These are phyloP conservation scores for Heliornis fulica DNA, from an alignment of 2,113 vertebrate genomes.

Conservation along the genomic window DNA sequence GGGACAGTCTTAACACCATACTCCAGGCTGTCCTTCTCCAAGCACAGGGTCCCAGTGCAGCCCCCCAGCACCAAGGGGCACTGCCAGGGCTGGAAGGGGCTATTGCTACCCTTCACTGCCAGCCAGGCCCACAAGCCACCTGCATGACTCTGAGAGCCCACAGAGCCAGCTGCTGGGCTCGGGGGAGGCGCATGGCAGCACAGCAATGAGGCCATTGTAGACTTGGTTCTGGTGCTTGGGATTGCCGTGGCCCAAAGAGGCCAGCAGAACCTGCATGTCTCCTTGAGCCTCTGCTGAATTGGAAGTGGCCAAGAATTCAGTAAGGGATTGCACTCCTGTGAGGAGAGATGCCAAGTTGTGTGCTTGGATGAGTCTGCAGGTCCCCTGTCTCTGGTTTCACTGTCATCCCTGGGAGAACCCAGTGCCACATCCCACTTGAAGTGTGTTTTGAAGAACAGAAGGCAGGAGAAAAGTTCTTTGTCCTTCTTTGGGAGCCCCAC, in stretches of 20 bases:
- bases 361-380: background rate
- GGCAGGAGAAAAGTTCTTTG: background rate
- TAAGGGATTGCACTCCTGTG: conserved; percentile 75
- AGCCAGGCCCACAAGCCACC: conserved; percentile 45
- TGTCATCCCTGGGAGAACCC: background rate
- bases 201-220: conserved; percentile 76
- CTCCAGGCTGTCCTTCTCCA: background rate
- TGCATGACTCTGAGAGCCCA: conserved; percentile 72
- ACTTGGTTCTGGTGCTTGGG: conserved; percentile 82
- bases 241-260: conserved; percentile 77
- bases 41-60: too few relatives aligned
- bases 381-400: background rate
- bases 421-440: background rate
- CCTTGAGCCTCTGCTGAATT: conserved; percentile 76
- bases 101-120: rapidly evolving
- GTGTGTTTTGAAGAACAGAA: background rate
- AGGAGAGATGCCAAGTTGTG: background rate
- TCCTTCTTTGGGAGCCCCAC: background rate
- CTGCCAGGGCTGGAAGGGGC: background rate
- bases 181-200: conserved; percentile 69
- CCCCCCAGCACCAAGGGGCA: too few relatives aligned
- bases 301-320: conserved; percentile 75
- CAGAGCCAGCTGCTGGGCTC: conserved; percentile 77
- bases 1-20: background rate
- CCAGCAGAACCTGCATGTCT: conserved; percentile 69